phyloP scores from a whole-genome alignment of 2,113 vertebrate species.

The Corythoichthys intestinalis region DNA sequence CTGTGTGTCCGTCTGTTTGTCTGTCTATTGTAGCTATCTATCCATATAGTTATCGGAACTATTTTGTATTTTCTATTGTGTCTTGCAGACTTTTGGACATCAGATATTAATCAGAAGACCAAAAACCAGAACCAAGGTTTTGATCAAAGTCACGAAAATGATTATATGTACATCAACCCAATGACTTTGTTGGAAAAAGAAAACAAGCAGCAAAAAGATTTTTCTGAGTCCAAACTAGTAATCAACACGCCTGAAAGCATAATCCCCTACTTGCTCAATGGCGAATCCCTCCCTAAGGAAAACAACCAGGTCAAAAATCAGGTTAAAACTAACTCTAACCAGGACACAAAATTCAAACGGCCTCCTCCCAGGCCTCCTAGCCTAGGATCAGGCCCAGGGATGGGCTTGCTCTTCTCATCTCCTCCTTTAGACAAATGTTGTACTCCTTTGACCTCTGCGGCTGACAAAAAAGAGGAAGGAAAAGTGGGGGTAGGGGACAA shows the following conservation, averaged over 20 bases:
- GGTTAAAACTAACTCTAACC: constrained; percentile 18
- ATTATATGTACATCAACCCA: constrained; percentile 85
- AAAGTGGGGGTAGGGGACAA: constrained; percentile 23
- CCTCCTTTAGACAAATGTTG: not conserved
- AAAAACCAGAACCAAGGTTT: constrained; percentile 19
- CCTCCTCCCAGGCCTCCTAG: constrained; percentile 74
- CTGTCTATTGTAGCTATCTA: not conserved
- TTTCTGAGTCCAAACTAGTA: constrained; percentile 24
- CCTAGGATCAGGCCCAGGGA: constrained; percentile 41
- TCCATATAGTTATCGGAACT: not conserved
- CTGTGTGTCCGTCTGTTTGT: not conserved
- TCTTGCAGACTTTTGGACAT: constrained; percentile 87
- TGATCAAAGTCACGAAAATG: constrained; percentile 41
- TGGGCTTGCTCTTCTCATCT: constrained; percentile 36
- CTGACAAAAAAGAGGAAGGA: constrained; percentile 65
- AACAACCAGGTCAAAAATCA: constrained; percentile 45
- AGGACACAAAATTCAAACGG: constrained; percentile 63
- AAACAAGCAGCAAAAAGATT: constrained; percentile 32
- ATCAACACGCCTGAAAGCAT: constrained; percentile 7
- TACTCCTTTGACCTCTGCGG: constrained; percentile 4
- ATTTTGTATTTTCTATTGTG: not conserved
- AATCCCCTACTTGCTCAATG: constrained; percentile 36
- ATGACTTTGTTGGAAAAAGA: constrained; percentile 81
- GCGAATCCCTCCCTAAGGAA: constrained; percentile 30
- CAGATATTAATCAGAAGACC: constrained; percentile 70